Evolutionary conservation across 2,797 vertebrate species (phyloP).

Genomic region (Chloroceryle inda): DNA sequence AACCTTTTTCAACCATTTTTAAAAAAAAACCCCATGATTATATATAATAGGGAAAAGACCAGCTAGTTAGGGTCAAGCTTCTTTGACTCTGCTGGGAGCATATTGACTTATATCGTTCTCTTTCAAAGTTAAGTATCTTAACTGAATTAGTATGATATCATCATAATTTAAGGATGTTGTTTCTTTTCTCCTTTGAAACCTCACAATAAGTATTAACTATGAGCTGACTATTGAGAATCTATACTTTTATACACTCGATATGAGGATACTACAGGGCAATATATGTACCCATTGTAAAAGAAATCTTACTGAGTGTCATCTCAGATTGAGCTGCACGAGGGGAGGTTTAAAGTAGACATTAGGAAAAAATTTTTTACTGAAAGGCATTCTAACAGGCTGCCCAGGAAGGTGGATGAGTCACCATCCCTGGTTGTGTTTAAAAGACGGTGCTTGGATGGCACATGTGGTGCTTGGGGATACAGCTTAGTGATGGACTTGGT

Average conservation of each 20-base stretch:
- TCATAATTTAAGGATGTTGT: background rate
- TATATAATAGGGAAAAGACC: background rate
- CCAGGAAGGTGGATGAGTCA: no score
- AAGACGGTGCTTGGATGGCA: no score
- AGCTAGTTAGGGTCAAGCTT: background rate
- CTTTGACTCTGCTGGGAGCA: background rate
- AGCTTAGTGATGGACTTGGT: no score
- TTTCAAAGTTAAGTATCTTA: background rate
- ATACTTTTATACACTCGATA: background rate
- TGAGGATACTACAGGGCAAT: background rate
- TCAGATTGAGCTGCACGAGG: background rate
- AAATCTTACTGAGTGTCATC: background rate
- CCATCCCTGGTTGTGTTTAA: no score
- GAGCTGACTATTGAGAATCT: background rate
- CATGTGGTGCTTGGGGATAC: no score
- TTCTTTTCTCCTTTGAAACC: background rate
- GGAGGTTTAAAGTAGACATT: no score
- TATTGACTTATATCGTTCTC: background rate
- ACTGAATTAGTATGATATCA: background rate
- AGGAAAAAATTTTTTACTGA: no score
- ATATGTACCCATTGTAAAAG: background rate
- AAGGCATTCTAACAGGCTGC: no score
- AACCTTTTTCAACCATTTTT: background rate
- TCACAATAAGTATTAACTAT: background rate
- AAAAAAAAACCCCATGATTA: rapidly evolving